Evolutionary conservation across 2,888 invertebrate genomes (phyloP).

Genomic region (Oscheius sp.): DNA sequence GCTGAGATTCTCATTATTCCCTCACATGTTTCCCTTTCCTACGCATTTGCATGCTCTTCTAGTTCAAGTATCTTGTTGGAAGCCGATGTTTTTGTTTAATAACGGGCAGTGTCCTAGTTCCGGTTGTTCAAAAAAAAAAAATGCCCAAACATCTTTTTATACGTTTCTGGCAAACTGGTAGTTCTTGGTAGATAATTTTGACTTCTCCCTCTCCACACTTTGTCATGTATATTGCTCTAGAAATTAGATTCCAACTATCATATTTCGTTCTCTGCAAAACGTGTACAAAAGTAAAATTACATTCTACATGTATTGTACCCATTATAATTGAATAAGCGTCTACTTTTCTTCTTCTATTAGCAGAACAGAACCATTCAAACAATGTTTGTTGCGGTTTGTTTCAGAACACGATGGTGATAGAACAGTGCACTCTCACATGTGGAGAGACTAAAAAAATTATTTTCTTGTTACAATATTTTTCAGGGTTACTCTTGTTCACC

Average conservation of each 20-base stretch:
- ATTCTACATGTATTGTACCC: no score
- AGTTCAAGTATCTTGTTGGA: slow-evolving; percentile 1
- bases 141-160: not conserved
- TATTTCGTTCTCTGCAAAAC: slow-evolving; percentile 11
- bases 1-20: slow-evolving; percentile 18
- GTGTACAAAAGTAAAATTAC: slow-evolving; percentile 2
- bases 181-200: not conserved
- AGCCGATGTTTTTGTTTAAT: not conserved
- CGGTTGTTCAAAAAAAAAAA: not conserved
- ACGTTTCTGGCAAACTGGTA: not conserved
- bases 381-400: no score
- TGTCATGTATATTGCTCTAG: not conserved
- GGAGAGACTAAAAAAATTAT: no score
- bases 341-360: no score
- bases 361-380: no score
- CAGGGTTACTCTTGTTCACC: no score
- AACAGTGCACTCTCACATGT: no score
- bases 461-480: no score
- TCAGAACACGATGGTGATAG: no score
- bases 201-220: no score
- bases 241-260: not conserved
- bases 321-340: no score
- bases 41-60: not conserved
- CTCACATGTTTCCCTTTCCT: not conserved
- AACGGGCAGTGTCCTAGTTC: not conserved